phyloP scores from a whole-genome alignment of 2,113 vertebrate genomes.

The Leptocoma aspasia region DNA sequence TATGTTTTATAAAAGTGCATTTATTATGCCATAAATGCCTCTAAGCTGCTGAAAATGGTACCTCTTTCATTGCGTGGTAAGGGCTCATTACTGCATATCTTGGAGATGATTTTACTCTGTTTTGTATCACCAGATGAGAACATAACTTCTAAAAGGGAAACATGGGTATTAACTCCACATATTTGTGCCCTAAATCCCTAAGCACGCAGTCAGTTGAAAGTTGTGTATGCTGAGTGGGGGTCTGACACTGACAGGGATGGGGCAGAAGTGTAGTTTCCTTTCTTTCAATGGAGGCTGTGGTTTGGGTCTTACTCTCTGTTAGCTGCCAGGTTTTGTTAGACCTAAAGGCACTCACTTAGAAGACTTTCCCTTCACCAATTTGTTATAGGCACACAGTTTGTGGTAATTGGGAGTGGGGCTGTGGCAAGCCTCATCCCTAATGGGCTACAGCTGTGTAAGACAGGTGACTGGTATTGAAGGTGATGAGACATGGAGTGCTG shows the following conservation, averaged over 20 bases:
- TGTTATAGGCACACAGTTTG: too few relatives aligned
- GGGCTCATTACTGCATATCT: background rate
- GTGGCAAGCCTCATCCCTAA: too few relatives aligned
- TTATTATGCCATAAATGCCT: background rate
- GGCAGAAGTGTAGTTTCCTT: background rate
- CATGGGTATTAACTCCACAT: accelerated
- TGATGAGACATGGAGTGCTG: too few relatives aligned
- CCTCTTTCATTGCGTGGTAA: background rate
- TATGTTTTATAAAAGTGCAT: background rate
- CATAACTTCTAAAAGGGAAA: background rate
- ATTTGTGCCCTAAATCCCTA: background rate
- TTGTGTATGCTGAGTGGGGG: background rate
- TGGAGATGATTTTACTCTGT: background rate
- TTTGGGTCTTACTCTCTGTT: background rate
- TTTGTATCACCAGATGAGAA: background rate
- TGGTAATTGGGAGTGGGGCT: too few relatives aligned
- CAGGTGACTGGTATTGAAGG: too few relatives aligned
- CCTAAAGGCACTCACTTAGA: background rate
- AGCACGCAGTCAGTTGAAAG: background rate
- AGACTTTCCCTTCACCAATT: background rate
- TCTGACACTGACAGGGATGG: background rate
- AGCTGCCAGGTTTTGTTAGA: background rate
- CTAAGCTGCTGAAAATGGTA: background rate
- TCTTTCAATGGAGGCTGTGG: background rate
- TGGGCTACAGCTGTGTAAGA: too few relatives aligned